Percentiles rank a stretch among this genome's conserved stretches.
Evolutionary conservation across 1,140 invertebrate genomes (phyloP).

Genomic region (Drosophila pallidifrons): DNA sequence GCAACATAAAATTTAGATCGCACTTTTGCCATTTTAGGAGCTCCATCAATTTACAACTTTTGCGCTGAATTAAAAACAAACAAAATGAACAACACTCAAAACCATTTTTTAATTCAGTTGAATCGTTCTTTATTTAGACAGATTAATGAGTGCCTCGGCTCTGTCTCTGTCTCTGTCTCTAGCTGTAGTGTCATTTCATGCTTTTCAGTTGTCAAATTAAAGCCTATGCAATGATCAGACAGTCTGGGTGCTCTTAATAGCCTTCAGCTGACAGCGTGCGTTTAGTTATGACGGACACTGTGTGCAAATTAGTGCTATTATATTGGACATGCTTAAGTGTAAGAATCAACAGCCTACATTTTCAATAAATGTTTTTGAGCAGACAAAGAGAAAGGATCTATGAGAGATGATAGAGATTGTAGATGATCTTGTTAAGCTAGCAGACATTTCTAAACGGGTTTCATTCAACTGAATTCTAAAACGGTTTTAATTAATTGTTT

Average conservation of each 20-base stretch:
- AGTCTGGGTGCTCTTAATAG: conserved; percentile 37
- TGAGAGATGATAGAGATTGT: background rate
- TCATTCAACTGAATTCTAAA: background rate
- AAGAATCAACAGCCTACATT: conserved; percentile 11
- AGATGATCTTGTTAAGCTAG: background rate
- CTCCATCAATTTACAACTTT: conserved; percentile 79
- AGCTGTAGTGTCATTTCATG: conserved; percentile 67
- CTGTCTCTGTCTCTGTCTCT: conserved; percentile 26
- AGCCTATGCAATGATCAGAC: conserved; percentile 50
- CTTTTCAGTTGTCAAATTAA: conserved; percentile 81
- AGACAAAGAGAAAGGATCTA: background rate
- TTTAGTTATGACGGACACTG: conserved; percentile 49
- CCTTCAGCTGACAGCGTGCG: conserved; percentile 24
- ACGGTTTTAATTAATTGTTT: background rate
- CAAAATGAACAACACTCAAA: conserved; percentile 35
- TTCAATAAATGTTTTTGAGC: background rate
- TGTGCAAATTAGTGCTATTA: conserved; percentile 48
- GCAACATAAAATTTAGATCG: conserved; percentile 71
- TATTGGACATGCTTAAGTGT: conserved; percentile 25
- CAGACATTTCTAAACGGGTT: background rate
- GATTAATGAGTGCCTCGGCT: conserved; percentile 64
- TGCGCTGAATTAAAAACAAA: conserved; percentile 23
- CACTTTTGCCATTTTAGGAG: conserved; percentile 68
- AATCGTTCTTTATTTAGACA: conserved; percentile 75
- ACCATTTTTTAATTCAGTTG: conserved; percentile 23